Evolutionary conservation across 1,140 invertebrate species (phyloP).

Genomic region (Drosophila sulfurigaster): DNA sequence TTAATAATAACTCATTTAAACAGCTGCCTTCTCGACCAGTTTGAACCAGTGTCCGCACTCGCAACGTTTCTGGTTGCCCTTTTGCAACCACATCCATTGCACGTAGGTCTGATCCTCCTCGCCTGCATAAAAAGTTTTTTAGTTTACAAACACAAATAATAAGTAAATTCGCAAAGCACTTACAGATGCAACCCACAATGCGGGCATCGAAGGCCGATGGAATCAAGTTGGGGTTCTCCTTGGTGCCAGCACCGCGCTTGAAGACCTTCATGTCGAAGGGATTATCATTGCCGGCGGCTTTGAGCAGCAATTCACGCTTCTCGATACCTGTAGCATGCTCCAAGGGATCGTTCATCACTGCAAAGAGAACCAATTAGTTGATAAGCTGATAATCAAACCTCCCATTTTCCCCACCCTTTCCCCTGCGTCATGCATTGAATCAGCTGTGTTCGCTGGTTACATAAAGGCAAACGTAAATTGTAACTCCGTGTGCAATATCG

Average conservation of each 20-base stretch:
- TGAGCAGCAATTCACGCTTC: constrained; percentile 94
- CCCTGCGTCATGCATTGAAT: constrained; percentile 14
- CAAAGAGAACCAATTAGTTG: constrained; percentile 58
- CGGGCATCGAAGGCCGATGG: constrained; percentile 95
- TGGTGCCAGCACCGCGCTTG: constrained; percentile 92
- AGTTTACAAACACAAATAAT: not conserved
- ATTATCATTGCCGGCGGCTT: constrained; percentile 94
- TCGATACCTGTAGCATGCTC: constrained; percentile 97
- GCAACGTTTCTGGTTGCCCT: constrained; percentile 94
- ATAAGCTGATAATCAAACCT: constrained; percentile 37
- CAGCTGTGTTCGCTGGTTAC: constrained; percentile 53
- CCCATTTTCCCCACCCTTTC: not conserved
- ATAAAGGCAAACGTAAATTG: constrained; percentile 48
- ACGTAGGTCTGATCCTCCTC: constrained; percentile 95
- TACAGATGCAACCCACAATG: constrained; percentile 97
- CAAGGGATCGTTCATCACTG: constrained; percentile 92
- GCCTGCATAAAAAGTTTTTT: constrained; percentile 80
- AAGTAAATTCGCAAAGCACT: constrained; percentile 66
- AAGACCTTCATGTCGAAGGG: constrained; percentile 94
- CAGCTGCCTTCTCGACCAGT: constrained; percentile 90
- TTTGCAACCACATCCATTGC: constrained; percentile 97
- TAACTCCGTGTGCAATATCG: not conserved
- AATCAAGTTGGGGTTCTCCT: constrained; percentile 94
- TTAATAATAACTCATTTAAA: constrained; percentile 86
- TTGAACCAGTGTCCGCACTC: constrained; percentile 99